Conservation (phyloP, 2,113 vertebrate species). For the Tinamus guttatus region DNA sequence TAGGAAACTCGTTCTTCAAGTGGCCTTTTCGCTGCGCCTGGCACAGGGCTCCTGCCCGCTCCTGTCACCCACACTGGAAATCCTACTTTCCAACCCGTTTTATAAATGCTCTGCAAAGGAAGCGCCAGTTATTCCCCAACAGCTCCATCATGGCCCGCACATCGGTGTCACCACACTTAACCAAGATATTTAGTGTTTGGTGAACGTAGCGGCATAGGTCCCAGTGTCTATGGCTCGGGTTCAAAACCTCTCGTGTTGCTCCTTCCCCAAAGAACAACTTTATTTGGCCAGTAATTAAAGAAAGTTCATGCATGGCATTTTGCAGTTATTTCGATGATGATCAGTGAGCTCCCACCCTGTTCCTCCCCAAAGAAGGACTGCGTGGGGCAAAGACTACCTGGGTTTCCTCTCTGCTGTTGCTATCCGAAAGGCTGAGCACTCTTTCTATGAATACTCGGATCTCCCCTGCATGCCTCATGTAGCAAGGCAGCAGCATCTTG, state of each 20-base stretch:
- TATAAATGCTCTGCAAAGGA: neutral
- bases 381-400: neutral
- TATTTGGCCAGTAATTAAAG: neutral
- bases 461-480: no score
- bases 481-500: no score
- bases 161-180: fast-evolving
- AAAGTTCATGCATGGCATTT: neutral
- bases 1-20: neutral
- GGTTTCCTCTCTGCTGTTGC: neutral
- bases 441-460: no score
- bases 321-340: neutral
- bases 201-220: fast-evolving
- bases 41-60: neutral
- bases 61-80: fast-evolving
- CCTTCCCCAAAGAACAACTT: neutral
- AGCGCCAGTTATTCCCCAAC: fast-evolving
- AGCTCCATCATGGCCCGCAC: fast-evolving
- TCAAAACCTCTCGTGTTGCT: neutral
- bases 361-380: neutral
- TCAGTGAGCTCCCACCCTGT: neutral
- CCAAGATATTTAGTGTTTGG: fast-evolving
- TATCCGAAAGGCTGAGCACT: no score
- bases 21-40: fast-evolving
- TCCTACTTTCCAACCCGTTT: no score
- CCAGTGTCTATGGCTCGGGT: fast-evolving